These are phyloP conservation scores for Amphiprion percula DNA, from an alignment of 2,113 vertebrate genomes.

Conservation along the genomic window DNA sequence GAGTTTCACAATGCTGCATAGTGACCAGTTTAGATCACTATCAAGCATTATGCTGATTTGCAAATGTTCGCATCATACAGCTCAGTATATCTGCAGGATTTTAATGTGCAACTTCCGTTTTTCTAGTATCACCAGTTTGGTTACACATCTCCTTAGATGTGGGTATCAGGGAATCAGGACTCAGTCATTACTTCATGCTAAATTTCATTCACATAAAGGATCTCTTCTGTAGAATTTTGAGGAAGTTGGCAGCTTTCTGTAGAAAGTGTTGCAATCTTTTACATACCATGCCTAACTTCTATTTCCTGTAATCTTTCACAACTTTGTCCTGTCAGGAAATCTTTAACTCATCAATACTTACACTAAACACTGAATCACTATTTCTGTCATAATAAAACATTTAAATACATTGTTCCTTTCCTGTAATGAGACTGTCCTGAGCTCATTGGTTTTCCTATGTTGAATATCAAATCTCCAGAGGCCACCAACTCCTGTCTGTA, in stretches of 20 bases:
- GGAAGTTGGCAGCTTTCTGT: background rate
- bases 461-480: background rate
- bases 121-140: background rate
- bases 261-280: background rate
- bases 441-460: background rate
- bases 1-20: too few species aligned
- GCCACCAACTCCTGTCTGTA: background rate
- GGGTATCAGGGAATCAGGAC: background rate
- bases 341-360: background rate
- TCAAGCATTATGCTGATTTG: too few species aligned
- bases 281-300: background rate
- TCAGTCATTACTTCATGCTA: background rate
- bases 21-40: too few species aligned
- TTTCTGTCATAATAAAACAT: background rate
- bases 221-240: background rate
- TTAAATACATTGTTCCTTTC: background rate
- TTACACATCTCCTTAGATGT: background rate
- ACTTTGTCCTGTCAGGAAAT: background rate
- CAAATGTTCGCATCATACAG: too few species aligned
- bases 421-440: background rate
- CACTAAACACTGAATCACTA: background rate
- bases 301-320: slow-evolving; percentile 18
- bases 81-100: too few species aligned
- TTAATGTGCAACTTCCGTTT: too few species aligned
- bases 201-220: background rate